phyloP scores from a whole-genome alignment of 1,140 invertebrate species.

The Aphaenogaster rudis region DNA sequence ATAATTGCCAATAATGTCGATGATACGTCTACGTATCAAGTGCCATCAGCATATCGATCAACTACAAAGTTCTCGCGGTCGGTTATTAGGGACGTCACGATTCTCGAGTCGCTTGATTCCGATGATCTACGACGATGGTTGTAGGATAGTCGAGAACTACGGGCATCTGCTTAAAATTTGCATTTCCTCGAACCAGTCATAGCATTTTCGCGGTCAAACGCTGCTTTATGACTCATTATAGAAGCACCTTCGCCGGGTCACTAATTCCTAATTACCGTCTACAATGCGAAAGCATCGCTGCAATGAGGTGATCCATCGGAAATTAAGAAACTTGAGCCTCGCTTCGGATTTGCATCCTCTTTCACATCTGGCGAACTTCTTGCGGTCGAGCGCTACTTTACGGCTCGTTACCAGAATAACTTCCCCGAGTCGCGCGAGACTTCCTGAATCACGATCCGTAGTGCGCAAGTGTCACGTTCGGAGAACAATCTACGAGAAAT shows the following conservation, averaged over 20 bases:
- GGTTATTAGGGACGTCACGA: slow-evolving; percentile 42
- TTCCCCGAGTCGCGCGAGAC: slow-evolving; percentile 31
- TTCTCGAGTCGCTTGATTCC: slow-evolving; percentile 4
- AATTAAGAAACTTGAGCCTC: slow-evolving; percentile 13
- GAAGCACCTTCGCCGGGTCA: not conserved
- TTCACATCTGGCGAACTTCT: slow-evolving; percentile 57
- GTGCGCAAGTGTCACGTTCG: slow-evolving; percentile 43
- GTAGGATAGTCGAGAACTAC: not conserved
- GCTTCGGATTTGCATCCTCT: slow-evolving; percentile 47
- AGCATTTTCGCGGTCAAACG: slow-evolving; percentile 28
- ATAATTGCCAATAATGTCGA: not conserved
- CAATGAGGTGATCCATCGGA: slow-evolving; percentile 4
- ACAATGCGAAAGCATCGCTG: slow-evolving; percentile 17
- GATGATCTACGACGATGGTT: slow-evolving; percentile 2
- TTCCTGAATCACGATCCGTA: slow-evolving; percentile 44
- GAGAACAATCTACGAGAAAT: slow-evolving; percentile 35
- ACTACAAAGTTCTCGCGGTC: not conserved
- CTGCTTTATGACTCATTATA: slow-evolving; percentile 45
- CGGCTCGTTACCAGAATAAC: slow-evolving; percentile 57
- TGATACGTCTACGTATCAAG: not conserved
- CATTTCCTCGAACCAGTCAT: slow-evolving; percentile 17
- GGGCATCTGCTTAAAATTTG: slow-evolving; percentile 25
- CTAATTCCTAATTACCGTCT: slow-evolving; percentile 41
- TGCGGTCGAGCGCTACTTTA: slow-evolving; percentile 59
- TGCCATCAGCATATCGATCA: slow-evolving; percentile 12